Evolutionary conservation across 2,113 vertebrate genomes (phyloP), one percentile per base, ranked within the genome.

Genomic region (Cavia aperea): DNA sequence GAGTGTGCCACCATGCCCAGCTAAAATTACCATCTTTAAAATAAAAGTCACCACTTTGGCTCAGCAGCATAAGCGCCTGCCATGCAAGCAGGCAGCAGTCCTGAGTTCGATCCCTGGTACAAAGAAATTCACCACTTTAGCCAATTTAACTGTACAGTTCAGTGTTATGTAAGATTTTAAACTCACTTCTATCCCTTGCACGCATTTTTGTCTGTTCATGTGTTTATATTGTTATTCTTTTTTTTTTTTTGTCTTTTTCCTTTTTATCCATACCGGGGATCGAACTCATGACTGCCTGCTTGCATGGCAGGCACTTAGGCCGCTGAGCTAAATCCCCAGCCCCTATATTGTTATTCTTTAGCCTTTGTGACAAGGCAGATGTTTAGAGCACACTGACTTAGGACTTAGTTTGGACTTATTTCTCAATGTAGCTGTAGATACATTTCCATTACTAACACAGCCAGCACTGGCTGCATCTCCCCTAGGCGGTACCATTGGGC

Each of bases 331-430:
- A 51, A 51, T 51, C 49, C 49, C 49, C 49, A 51, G 49, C 49
- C 49, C 49, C 49, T 51, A 51, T 51, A 51, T 51, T 51, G 51
- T 65, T 90, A 65, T 82, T 73, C 49, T 84, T 95, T 51, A 88
- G 60, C 26, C 62, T 85, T 92, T 93, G 58, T 95, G 66, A 85
- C 39, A 54, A 81, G 66, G 5, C 19, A 81, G 84, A 46, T 81
- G 78, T 94, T 93, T 90, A 89, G 63, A 89, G 29, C 31, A 84
- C 15, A 4, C 81, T 82, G 78, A 90, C 1, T 39, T 92, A 90
- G 19, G 72, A 88, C 2, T 39, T 92, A 88, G 19, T 63, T 18
- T 85, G 65, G 31, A 46, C n/a, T 93, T 78, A 63, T 33, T 88
- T 91, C 49, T 95, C 26, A 51, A 18, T 68, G 56, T 75, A 88